Conservation (phyloP, 2,797 vertebrate species). For the Sternotherus odoratus region DNA sequence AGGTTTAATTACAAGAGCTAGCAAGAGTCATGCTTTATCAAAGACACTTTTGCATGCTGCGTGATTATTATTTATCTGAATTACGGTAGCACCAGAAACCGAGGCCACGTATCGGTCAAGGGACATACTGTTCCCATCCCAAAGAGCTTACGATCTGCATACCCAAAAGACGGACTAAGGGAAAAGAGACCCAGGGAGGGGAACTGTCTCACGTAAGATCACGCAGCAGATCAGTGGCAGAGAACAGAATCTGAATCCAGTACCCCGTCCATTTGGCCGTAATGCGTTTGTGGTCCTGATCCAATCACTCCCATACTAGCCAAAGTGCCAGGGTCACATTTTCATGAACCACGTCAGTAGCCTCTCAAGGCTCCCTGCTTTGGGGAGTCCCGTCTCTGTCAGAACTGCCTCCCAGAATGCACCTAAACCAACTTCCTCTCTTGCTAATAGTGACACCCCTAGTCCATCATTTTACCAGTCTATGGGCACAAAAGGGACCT, state of each 20-base stretch:
- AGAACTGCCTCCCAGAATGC: background rate
- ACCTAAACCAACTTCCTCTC: background rate
- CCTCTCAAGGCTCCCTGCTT: background rate
- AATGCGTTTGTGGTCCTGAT: accelerated
- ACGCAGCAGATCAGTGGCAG: background rate
- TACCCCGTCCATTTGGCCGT: background rate
- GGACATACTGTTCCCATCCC: background rate
- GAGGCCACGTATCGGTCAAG: background rate
- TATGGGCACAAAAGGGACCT: background rate
- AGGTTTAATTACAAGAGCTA: background rate
- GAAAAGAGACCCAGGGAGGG: background rate
- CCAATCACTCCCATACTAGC: background rate
- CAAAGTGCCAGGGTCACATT: background rate
- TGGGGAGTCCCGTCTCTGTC: background rate
- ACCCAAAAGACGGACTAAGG: background rate
- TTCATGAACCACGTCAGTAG: accelerated
- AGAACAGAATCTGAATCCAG: background rate
- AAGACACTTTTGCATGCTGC: background rate
- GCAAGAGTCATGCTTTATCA: background rate
- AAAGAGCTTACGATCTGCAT: background rate
- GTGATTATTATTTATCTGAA: background rate
- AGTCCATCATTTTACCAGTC: background rate
- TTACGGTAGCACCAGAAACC: background rate
- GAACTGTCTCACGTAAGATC: background rate
- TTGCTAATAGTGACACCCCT: too few species aligned